These are phyloP conservation scores for Agonum fuliginosum DNA, from an alignment of 2,888 invertebrate species.

Conservation along the genomic window DNA sequence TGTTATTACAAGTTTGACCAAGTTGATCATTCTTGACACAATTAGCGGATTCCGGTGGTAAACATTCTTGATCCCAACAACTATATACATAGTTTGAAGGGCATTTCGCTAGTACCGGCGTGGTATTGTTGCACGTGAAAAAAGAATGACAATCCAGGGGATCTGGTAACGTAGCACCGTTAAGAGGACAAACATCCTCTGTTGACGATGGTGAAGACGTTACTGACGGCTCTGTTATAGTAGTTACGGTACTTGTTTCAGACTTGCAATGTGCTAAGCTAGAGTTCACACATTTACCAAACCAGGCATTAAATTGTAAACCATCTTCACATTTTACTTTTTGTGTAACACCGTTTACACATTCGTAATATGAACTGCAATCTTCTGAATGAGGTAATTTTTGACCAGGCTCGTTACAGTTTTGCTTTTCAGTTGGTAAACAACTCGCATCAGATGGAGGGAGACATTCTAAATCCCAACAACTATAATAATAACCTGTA, in stretches of 20 bases:
- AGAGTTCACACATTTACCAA: neutral
- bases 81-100: slow-evolving; percentile 1
- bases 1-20: slow-evolving; percentile 17
- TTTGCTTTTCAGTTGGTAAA: neutral
- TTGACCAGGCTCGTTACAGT: neutral
- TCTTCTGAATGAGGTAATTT: slow-evolving; percentile 35
- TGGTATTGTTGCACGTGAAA: slow-evolving; percentile 7
- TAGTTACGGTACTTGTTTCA: neutral
- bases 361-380: slow-evolving; percentile 36
- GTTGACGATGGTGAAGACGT: slow-evolving; percentile 3
- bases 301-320: slow-evolving; percentile 21
- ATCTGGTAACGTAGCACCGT: slow-evolving; percentile 1
- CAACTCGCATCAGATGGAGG: neutral
- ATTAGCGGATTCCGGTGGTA: slow-evolving; percentile 2
- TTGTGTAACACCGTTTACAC: neutral
- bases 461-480: slow-evolving; percentile 22
- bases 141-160: slow-evolving; percentile 21
- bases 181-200: slow-evolving; percentile 31
- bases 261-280: slow-evolving; percentile 1
- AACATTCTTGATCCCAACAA: slow-evolving; percentile 51
- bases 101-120: slow-evolving; percentile 1
- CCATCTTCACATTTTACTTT: neutral
- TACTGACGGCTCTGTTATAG: neutral
- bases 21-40: slow-evolving; percentile 21
- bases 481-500: slow-evolving; percentile 1